These are phyloP conservation scores for Amphilophus citrinellus DNA, from an alignment of 2,113 vertebrate species.

Conservation along the genomic window DNA sequence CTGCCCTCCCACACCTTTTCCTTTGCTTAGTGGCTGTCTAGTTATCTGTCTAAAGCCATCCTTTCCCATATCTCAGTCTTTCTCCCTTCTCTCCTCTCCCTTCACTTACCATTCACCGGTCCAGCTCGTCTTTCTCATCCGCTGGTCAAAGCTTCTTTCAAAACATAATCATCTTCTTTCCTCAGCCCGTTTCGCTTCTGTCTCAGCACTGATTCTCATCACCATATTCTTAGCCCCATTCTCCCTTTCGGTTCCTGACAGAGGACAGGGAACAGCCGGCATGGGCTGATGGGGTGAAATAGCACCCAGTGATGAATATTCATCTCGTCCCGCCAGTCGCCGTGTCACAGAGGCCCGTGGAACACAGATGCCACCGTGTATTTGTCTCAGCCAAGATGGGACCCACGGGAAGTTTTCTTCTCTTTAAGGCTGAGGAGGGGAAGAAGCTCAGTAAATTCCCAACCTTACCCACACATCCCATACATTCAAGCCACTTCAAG, in stretches of 20 bases:
- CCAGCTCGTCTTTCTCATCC: slow-evolving; percentile 37
- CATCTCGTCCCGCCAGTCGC: slow-evolving; percentile 29
- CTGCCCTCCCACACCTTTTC: neutral
- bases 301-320: slow-evolving; percentile 63
- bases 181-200: slow-evolving; percentile 34
- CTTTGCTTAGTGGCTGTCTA: slow-evolving; percentile 12
- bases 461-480: neutral
- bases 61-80: neutral
- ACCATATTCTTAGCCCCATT: slow-evolving; percentile 14
- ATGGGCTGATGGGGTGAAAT: slow-evolving; percentile 40
- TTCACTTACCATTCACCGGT: neutral
- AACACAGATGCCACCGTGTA: slow-evolving; percentile 46
- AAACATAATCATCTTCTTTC: slow-evolving; percentile 2
- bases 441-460: neutral
- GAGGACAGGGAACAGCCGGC: slow-evolving; percentile 49
- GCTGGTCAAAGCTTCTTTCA: slow-evolving; percentile 35
- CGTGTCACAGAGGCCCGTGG: slow-evolving; percentile 34
- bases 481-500: slow-evolving; percentile 7
- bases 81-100: neutral
- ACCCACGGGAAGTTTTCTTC: slow-evolving; percentile 28
- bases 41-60: slow-evolving; percentile 35
- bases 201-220: slow-evolving; percentile 12
- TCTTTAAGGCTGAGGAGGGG: slow-evolving; percentile 16
- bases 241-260: neutral
- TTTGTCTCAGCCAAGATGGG: slow-evolving; percentile 48